Percentiles rank a stretch among this genome's conserved stretches.
Conservation (phyloP, 2,888 invertebrate species). For the Cyclophora albipunctata region DNA sequence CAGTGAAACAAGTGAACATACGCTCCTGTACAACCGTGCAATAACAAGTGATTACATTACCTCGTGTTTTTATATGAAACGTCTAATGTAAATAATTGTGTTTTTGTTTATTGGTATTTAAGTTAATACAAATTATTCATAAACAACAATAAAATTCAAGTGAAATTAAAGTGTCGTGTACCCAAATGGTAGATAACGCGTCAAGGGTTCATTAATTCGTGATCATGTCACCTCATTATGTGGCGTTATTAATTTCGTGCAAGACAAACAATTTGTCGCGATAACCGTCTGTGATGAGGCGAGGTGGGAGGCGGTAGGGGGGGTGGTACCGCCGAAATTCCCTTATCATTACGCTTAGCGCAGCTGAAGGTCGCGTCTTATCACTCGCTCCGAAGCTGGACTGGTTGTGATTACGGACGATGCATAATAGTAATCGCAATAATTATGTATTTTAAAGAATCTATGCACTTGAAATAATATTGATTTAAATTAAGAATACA, state of each 20-base stretch:
- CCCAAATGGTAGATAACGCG: constrained; percentile 10
- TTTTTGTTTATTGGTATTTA: constrained; percentile 11
- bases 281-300: constrained; percentile 46
- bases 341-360: constrained; percentile 61
- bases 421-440: constrained; percentile 29
- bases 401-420: constrained; percentile 57
- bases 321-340: constrained; percentile 54
- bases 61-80: constrained; percentile 1
- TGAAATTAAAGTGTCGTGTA: too few relatives aligned
- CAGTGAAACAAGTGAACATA: constrained; percentile 19
- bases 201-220: constrained; percentile 45
- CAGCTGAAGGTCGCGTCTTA: constrained; percentile 63
- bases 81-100: constrained; percentile 5
- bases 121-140: too few relatives aligned
- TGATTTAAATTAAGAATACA: too few relatives aligned
- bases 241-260: constrained; percentile 57
- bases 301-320: constrained; percentile 17
- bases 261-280: constrained; percentile 56
- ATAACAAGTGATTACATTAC: constrained; percentile 7
- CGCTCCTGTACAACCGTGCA: constrained; percentile 1
- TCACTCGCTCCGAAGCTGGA: constrained; percentile 50
- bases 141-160: too few relatives aligned
- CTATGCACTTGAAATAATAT: too few relatives aligned
- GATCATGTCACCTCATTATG: constrained; percentile 47
- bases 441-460: not conserved